phyloP scores from a whole-genome alignment of 2,888 invertebrate genomes.

The Chaitophorus viminalis region DNA sequence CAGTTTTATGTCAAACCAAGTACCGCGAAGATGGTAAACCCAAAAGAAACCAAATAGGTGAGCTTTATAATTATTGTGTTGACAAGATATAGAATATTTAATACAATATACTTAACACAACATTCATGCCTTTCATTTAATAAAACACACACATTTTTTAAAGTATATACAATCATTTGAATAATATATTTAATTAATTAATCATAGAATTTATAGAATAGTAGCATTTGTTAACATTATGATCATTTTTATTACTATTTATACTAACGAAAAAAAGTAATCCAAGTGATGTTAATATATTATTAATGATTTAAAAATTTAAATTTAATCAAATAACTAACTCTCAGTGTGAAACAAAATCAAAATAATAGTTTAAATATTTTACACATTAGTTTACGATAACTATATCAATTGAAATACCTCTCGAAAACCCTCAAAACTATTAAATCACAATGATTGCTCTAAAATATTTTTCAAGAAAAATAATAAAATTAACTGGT shows the following conservation, averaged over 20 bases:
- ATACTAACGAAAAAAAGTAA: no score
- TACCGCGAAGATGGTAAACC: constrained; percentile 9
- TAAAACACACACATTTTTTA: neutral
- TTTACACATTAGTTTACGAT: neutral
- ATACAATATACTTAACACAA: neutral
- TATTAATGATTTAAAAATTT: no score
- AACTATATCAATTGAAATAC: neutral
- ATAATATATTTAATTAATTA: neutral
- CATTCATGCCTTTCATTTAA: neutral
- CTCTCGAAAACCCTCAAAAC: neutral
- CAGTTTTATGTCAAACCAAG: constrained; percentile 20
- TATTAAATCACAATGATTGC: neutral
- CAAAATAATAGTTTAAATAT: no score
- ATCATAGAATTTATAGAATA: no score
- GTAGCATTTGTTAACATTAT: no score
- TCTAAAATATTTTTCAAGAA: neutral
- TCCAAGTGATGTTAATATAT: no score
- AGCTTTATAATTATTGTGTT: neutral
- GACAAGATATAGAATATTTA: neutral
- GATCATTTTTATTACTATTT: no score
- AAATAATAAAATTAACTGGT: neutral
- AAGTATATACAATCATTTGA: neutral
- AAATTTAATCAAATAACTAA: no score
- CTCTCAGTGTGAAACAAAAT: no score
- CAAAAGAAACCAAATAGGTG: constrained; percentile 43